These are phyloP conservation scores for Anomalospiza imberbis DNA, from an alignment of 2,797 vertebrate genomes.

Conservation along the genomic window DNA sequence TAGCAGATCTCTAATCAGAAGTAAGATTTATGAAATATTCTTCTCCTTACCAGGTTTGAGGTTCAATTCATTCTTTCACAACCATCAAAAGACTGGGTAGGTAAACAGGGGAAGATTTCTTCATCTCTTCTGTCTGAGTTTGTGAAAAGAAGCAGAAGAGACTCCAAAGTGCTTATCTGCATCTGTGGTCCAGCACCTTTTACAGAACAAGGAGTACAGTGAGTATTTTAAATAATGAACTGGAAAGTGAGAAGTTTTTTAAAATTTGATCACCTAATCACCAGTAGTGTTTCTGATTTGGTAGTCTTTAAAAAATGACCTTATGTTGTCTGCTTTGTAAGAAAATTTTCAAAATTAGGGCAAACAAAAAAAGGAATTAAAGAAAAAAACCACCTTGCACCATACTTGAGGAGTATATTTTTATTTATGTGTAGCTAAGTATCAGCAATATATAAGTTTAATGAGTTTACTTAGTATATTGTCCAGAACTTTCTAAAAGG, in stretches of 20 bases:
- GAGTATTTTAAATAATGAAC: conserved; percentile 52
- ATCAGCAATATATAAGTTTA: not conserved
- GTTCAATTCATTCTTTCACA: conserved; percentile 88
- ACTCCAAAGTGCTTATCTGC: conserved; percentile 82
- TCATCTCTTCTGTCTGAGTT: conserved; percentile 77
- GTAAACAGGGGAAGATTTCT: conserved; percentile 82
- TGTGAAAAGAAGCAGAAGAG: conserved; percentile 72
- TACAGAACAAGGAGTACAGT: conserved; percentile 85
- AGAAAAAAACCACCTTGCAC: not conserved
- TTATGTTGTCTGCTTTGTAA: not conserved
- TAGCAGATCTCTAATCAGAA: not conserved
- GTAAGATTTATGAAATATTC: not conserved
- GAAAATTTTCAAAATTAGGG: not conserved
- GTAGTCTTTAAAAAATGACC: not conserved
- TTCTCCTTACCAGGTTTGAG: conserved; percentile 80
- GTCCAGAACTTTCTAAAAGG: not conserved
- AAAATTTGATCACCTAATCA: not conserved
- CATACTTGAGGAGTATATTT: not conserved
- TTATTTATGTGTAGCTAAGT: not conserved
- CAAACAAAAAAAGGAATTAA: not conserved
- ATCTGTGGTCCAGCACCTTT: conserved; percentile 90
- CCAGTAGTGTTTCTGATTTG: not conserved
- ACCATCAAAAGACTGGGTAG: conserved; percentile 79
- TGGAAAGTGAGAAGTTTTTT: not conserved
- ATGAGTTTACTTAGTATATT: not conserved